A percentile compares a stretch with the other conserved stretches of the same genome.
phyloP scores from a whole-genome alignment of 2,797 vertebrate species.

The Gadopsis bispinosus region DNA sequence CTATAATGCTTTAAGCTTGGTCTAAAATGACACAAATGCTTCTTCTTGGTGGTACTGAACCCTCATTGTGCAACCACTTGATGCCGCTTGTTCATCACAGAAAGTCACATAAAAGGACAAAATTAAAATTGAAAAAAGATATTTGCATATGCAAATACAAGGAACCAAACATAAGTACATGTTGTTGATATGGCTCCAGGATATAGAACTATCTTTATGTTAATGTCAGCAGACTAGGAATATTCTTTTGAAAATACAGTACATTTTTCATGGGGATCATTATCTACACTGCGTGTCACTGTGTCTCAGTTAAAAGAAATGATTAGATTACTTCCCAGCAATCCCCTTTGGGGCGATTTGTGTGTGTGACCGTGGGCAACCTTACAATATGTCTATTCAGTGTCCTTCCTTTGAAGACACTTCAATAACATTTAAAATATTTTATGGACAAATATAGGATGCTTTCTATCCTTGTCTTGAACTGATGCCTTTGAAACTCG shows the following conservation, averaged over 20 bases:
- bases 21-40: conserved; percentile 76
- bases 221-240: conserved; percentile 80
- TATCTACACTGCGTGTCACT: conserved; percentile 81
- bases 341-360: conserved; percentile 76
- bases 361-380: conserved; percentile 79
- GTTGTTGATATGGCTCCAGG: conserved; percentile 82
- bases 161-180: conserved; percentile 79
- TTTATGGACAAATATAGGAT: conserved; percentile 74
- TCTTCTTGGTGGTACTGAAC: conserved; percentile 76
- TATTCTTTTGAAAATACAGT: conserved; percentile 81
- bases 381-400: conserved; percentile 76
- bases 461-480: conserved; percentile 54
- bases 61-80: conserved; percentile 81
- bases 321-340: conserved; percentile 80
- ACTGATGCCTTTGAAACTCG: conserved; percentile 46
- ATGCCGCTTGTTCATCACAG: conserved; percentile 81
- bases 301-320: conserved; percentile 77
- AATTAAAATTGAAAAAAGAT: conserved; percentile 65
- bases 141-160: conserved; percentile 85
- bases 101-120: conserved; percentile 83
- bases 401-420: conserved; percentile 80
- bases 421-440: conserved; percentile 73
- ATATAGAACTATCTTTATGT: conserved; percentile 84
- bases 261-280: conserved; percentile 82
- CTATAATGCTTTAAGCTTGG: conserved; percentile 71